These are phyloP conservation scores for Arvicanthis niloticus DNA, from an alignment of 2,113 vertebrate genomes.

Conservation along the genomic window DNA sequence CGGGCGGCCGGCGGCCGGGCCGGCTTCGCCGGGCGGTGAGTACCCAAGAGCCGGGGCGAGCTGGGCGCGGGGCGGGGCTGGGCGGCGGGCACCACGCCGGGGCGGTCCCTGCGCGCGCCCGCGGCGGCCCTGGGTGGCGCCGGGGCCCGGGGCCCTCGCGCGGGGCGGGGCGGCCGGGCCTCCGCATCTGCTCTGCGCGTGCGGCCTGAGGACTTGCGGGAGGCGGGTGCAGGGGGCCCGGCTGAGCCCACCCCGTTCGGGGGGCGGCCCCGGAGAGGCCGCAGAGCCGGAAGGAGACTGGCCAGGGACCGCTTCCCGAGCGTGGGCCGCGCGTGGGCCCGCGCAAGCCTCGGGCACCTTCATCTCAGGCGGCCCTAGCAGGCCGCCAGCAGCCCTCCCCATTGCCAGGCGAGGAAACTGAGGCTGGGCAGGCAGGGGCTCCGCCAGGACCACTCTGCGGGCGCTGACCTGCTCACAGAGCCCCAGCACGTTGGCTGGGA, in stretches of 20 bases:
- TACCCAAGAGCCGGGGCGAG: slow-evolving; percentile 59
- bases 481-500: background rate
- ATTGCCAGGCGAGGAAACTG: slow-evolving; percentile 40
- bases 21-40: slow-evolving; percentile 80
- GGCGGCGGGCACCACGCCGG: slow-evolving; percentile 53
- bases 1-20: slow-evolving; percentile 73
- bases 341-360: background rate
- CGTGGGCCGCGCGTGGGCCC: slow-evolving; percentile 22
- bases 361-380: background rate
- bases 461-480: background rate
- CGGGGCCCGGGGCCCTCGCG: background rate
- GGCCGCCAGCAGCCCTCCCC: background rate
- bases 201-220: slow-evolving; percentile 7
- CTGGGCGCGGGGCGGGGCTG: slow-evolving; percentile 8
- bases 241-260: background rate
- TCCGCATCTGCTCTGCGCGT: background rate
- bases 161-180: background rate
- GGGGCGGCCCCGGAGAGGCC: background rate
- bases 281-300: slow-evolving; percentile 34
- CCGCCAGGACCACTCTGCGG: background rate
- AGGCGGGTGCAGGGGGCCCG: background rate
- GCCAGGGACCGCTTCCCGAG: background rate
- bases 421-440: slow-evolving; percentile 48
- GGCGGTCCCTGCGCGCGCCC: slow-evolving; percentile 55
- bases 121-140: background rate